Percentiles rank a stretch among this genome's conserved stretches.
Conservation (phyloP, 2,113 vertebrate species). For the Platysternon megacephalum region DNA sequence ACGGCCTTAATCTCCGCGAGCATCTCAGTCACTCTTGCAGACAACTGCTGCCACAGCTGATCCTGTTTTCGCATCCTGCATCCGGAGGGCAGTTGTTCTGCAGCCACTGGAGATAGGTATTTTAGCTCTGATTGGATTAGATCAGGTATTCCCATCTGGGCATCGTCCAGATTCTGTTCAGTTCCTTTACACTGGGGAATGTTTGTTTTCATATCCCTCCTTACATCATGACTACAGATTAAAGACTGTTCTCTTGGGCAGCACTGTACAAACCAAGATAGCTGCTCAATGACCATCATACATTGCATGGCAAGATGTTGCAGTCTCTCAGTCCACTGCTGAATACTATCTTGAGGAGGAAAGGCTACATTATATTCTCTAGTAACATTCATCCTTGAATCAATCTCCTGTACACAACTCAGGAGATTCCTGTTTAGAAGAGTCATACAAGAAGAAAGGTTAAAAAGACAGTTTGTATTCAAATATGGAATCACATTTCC, state of each 20-base stretch:
- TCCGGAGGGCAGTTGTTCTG: conserved; percentile 82
- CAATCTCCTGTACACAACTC: conserved; percentile 81
- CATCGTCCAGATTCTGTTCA: neutral
- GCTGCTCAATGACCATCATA: conserved; percentile 85
- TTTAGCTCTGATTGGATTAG: conserved; percentile 72
- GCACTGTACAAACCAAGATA: conserved; percentile 89
- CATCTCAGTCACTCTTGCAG: conserved; percentile 68
- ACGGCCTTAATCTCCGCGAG: conserved; percentile 71
- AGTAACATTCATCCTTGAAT: conserved; percentile 54
- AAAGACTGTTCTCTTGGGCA: conserved; percentile 81
- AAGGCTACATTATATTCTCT: conserved; percentile 77
- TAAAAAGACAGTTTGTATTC: neutral
- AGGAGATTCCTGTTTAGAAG: conserved; percentile 83
- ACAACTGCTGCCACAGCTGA: conserved; percentile 81
- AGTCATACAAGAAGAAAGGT: neutral
- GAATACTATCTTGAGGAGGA: conserved; percentile 87
- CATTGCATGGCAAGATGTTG: conserved; percentile 85
- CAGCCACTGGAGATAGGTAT: conserved; percentile 84
- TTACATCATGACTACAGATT: neutral
- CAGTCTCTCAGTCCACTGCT: conserved; percentile 82
- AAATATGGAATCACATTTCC: neutral
- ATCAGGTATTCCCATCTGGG: neutral
- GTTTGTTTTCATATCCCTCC: neutral
- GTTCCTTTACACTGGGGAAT: neutral
- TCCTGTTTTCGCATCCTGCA: conserved; percentile 87